Evolutionary conservation across 2,888 invertebrate genomes (phyloP).

Genomic region (Dryocosmus kuriphilus): DNA sequence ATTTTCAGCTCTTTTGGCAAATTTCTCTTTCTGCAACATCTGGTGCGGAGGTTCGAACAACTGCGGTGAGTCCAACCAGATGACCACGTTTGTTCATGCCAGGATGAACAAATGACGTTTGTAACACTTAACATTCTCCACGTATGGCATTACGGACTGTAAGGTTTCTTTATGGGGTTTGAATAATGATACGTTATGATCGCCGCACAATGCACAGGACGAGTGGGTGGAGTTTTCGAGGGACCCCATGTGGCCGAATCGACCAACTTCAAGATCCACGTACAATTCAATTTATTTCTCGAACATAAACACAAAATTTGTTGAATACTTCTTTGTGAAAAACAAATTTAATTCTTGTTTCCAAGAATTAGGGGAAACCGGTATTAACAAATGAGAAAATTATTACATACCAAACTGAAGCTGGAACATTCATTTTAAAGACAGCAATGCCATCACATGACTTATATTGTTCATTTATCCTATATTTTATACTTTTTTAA

Average conservation of each 20-base stretch:
- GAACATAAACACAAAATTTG: not conserved
- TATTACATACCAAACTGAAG: too few species aligned
- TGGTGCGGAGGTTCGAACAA: constrained; percentile 52
- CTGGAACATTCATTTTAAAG: too few species aligned
- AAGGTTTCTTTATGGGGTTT: constrained; percentile 61
- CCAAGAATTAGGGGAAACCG: too few species aligned
- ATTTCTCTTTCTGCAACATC: constrained; percentile 54
- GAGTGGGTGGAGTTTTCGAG: constrained; percentile 44
- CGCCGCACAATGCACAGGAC: constrained; percentile 59
- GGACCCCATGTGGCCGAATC: constrained; percentile 52
- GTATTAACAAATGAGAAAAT: too few species aligned
- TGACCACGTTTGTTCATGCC: constrained; percentile 49
- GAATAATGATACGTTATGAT: constrained; percentile 69
- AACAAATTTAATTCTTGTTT: too few species aligned
- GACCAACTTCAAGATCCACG: constrained; percentile 28
- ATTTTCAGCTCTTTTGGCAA: constrained; percentile 50
- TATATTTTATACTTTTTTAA: too few species aligned
- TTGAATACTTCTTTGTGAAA: not conserved
- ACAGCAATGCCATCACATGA: too few species aligned
- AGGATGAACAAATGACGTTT: constrained; percentile 62
- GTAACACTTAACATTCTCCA: constrained; percentile 64
- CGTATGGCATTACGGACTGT: constrained; percentile 57
- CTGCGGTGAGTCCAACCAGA: constrained; percentile 56
- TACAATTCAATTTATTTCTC: constrained; percentile 2
- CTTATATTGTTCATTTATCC: too few species aligned